These are phyloP conservation scores for Tetranychus cinnabarinus DNA, from an alignment of 1,140 invertebrate species.

Conservation along the genomic window DNA sequence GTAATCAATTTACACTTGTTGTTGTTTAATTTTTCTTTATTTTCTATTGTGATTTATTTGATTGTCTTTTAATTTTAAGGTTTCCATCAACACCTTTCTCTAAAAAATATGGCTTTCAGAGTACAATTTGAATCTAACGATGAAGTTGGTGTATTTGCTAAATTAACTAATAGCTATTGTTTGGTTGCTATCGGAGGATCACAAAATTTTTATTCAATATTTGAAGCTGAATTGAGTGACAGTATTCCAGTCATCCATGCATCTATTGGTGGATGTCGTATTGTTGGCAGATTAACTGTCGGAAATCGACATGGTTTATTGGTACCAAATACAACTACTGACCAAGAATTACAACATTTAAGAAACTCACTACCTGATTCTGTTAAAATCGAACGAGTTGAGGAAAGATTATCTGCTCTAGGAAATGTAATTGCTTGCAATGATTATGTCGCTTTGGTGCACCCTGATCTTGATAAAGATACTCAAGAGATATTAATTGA, in stretches of 20 bases:
- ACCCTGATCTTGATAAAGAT: conserved; percentile 88
- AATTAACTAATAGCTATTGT: conserved; percentile 92
- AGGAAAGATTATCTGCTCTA: conserved; percentile 84
- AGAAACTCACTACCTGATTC: conserved; percentile 81
- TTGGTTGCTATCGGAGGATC: conserved; percentile 89
- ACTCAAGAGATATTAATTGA: conserved; percentile 92
- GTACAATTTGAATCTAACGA: conserved; percentile 97
- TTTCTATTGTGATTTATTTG: no score
- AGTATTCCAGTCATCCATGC: conserved; percentile 83
- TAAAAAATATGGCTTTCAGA: conserved; percentile 59
- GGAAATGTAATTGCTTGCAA: conserved; percentile 57
- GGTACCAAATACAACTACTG: conserved; percentile 72
- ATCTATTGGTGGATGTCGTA: conserved; percentile 77
- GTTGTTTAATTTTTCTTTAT: no score
- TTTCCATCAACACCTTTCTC: no score
- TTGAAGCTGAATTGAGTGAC: conserved; percentile 78
- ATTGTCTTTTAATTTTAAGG: no score
- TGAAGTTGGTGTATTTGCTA: conserved; percentile 92
- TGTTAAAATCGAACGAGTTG: conserved; percentile 77
- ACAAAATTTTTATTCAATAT: conserved; percentile 85
- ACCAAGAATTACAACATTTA: conserved; percentile 89
- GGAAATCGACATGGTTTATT: conserved; percentile 76
- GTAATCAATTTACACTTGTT: no score
- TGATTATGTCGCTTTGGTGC: conserved; percentile 92
- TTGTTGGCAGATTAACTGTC: conserved; percentile 69